Evolutionary conservation across 2,888 invertebrate species (phyloP).

Genomic region (Acronicta alni): DNA sequence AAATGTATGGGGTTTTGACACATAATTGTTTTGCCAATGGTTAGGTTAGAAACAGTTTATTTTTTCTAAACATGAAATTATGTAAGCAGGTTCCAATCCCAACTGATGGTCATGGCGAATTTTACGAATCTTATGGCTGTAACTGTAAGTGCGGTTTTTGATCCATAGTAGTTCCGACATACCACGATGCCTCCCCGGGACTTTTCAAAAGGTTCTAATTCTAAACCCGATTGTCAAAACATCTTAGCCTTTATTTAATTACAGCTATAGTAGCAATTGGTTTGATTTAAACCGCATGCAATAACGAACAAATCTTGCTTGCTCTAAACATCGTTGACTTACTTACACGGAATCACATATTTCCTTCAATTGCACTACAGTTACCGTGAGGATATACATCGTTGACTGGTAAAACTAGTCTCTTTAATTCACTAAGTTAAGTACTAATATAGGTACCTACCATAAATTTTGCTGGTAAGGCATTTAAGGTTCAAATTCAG

Average conservation of each 20-base stretch:
- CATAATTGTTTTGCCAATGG: slow-evolving; percentile 23
- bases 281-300: slow-evolving; percentile 15
- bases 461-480: too few species aligned
- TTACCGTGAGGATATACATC: slow-evolving; percentile 28
- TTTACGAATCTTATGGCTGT: too few species aligned
- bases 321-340: slow-evolving; percentile 17
- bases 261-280: slow-evolving; percentile 18
- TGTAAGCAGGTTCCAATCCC: slow-evolving; percentile 3
- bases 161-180: too few species aligned
- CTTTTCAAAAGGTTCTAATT: too few species aligned
- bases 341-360: slow-evolving; percentile 34
- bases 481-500: too few species aligned
- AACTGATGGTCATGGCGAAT: too few species aligned
- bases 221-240: too few species aligned
- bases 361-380: slow-evolving; percentile 17
- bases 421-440: slow-evolving; percentile 3
- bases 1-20: slow-evolving; percentile 33
- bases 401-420: not conserved
- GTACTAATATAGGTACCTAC: too few species aligned
- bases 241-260: slow-evolving; percentile 24
- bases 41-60: not conserved
- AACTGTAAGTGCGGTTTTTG: too few species aligned
- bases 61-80: slow-evolving; percentile 16
- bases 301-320: slow-evolving; percentile 16
- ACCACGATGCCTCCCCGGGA: too few species aligned